Conservation (phyloP, 2,797 vertebrate genomes). For the Triplophysa bombifrons region DNA sequence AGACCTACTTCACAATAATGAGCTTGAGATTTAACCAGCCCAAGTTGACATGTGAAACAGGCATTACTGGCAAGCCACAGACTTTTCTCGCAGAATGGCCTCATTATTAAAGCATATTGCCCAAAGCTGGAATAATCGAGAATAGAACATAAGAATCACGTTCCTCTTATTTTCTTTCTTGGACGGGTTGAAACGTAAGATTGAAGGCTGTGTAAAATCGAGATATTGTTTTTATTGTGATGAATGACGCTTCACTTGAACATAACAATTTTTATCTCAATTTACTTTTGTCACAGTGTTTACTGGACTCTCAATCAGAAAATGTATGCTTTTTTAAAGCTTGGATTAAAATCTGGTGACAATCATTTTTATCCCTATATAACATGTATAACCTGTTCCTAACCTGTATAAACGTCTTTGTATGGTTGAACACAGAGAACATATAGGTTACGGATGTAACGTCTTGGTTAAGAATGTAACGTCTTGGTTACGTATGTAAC, state of each 20-base stretch:
- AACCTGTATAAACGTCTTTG: too few species aligned
- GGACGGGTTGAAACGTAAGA: conserved; percentile 51
- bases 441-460: too few species aligned
- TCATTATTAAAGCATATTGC: conserved; percentile 84
- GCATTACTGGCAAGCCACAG: conserved; percentile 71
- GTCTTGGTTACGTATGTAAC: too few species aligned
- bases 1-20: conserved; percentile 76
- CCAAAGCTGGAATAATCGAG: conserved; percentile 77
- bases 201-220: conserved; percentile 1
- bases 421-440: too few species aligned
- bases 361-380: too few species aligned
- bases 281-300: background rate
- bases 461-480: too few species aligned
- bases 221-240: conserved; percentile 23
- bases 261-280: background rate
- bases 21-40: conserved; percentile 77
- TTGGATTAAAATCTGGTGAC: background rate
- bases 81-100: conserved; percentile 72
- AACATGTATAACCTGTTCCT: too few species aligned
- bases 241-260: conserved; percentile 10
- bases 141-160: conserved; percentile 68
- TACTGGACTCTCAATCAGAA: background rate
- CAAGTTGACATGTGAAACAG: conserved; percentile 80
- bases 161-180: conserved; percentile 54
- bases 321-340: background rate